Evolutionary conservation across 2,888 invertebrate genomes (phyloP).

Genomic region (Heterodera filipjevi): DNA sequence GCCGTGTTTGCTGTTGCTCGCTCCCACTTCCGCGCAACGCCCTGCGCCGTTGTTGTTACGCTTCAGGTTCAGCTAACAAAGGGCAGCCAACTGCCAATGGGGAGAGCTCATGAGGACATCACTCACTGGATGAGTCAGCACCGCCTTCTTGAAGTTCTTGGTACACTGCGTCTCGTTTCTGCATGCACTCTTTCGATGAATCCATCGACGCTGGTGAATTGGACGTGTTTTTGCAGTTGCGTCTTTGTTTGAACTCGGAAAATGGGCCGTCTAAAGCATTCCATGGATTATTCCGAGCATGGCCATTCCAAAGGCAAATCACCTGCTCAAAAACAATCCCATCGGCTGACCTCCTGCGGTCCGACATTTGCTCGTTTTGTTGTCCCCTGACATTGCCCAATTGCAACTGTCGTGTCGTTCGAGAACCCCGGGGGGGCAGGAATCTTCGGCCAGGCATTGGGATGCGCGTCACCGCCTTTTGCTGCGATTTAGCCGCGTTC

Average conservation of each 20-base stretch:
- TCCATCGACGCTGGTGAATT: constrained; percentile 39
- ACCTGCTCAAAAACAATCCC: constrained; percentile 31
- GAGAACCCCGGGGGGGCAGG: constrained; percentile 29
- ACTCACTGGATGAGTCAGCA: constrained; percentile 48
- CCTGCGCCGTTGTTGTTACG: constrained; percentile 36
- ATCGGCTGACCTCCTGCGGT: constrained; percentile 32
- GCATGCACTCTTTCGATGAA: constrained; percentile 43
- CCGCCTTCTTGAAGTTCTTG: constrained; percentile 60
- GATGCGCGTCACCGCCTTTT: constrained; percentile 43
- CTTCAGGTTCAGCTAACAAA: constrained; percentile 37
- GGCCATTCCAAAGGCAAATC: too few species aligned
- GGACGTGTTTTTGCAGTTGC: constrained; percentile 32
- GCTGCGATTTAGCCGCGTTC: constrained; percentile 30
- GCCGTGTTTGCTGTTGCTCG: not conserved
- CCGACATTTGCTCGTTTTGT: constrained; percentile 33
- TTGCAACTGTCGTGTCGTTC: constrained; percentile 34
- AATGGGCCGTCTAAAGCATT: constrained; percentile 21
- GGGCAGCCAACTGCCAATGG: not conserved
- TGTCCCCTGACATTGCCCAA: constrained; percentile 38
- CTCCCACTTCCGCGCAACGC: not conserved
- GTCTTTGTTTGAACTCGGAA: constrained; percentile 31
- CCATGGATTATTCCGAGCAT: not conserved
- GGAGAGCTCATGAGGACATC: not conserved
- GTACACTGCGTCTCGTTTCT: constrained; percentile 47
- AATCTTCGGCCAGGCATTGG: constrained; percentile 37